Conservation (phyloP, 2,888 invertebrate species). For the Rhorus exstirpatorius region DNA sequence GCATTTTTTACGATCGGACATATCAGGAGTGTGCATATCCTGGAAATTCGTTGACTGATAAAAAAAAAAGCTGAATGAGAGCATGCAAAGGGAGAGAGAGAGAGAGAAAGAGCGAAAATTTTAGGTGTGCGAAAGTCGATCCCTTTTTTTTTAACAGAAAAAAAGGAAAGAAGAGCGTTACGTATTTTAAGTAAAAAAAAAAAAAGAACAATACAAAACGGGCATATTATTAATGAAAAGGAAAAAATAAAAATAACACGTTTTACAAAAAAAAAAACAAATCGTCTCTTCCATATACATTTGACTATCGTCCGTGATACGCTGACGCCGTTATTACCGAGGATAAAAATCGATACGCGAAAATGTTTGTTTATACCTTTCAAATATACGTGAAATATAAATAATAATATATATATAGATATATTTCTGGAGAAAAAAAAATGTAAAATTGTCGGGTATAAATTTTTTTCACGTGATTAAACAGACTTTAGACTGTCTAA, state of each 20-base stretch:
- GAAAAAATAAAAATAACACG: conserved; percentile 46
- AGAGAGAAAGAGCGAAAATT: conserved; percentile 30
- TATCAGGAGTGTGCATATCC: conserved; percentile 83
- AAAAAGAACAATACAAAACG: conserved; percentile 62
- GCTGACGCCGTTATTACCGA: conserved; percentile 57
- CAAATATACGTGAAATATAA: neutral
- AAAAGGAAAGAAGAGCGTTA: conserved; percentile 69
- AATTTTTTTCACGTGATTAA: conserved; percentile 22
- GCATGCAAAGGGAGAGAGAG: conserved; percentile 17
- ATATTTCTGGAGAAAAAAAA: neutral
- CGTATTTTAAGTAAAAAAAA: conserved; percentile 82
- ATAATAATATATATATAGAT: neutral
- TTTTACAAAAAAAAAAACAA: conserved; percentile 73
- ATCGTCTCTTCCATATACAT: conserved; percentile 82
- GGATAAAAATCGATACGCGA: conserved; percentile 39
- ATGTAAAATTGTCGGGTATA: neutral
- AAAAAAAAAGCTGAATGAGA: conserved; percentile 50
- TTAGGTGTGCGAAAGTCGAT: conserved; percentile 70
- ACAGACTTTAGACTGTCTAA: conserved; percentile 75
- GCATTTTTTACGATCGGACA: conserved; percentile 75
- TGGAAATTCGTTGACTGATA: conserved; percentile 72
- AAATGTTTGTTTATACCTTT: conserved; percentile 3
- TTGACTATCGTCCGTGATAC: conserved; percentile 75
- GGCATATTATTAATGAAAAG: conserved; percentile 62
- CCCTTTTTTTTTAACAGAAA: conserved; percentile 71